Percentiles rank a stretch among this genome's conserved stretches.
phyloP scores from a whole-genome alignment of 2,113 vertebrate genomes.

The Lathamus discolor region DNA sequence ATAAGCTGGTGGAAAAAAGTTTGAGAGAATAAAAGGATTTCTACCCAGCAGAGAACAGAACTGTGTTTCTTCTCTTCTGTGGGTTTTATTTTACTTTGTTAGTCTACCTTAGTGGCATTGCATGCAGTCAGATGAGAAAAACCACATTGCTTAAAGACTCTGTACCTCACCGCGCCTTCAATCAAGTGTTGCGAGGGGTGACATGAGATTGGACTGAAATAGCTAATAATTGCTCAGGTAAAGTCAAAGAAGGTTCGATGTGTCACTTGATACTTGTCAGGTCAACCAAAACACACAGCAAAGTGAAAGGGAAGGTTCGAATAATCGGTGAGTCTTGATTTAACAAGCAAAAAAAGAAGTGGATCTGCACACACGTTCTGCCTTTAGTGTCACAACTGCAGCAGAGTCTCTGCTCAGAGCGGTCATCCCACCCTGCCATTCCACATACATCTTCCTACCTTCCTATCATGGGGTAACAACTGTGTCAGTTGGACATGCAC shows the following conservation, averaged over 20 bases:
- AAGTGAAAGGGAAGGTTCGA: neutral
- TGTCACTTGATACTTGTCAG: neutral
- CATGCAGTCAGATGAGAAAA: neutral
- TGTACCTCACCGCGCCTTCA: neutral
- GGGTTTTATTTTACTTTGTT: neutral
- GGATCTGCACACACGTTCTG: fast-evolving
- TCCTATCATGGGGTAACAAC: fast-evolving
- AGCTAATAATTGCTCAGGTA: neutral
- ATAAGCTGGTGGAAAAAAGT: neutral
- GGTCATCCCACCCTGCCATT: neutral
- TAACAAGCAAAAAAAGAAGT: neutral
- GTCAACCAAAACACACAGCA: neutral
- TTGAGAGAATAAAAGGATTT: neutral
- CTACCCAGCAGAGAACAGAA: neutral
- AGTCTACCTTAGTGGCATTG: neutral
- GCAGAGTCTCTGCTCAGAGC: neutral
- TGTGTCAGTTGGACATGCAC: neutral
- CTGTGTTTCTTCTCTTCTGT: neutral
- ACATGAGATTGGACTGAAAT: neutral
- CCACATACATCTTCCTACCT: neutral
- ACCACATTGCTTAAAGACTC: neutral
- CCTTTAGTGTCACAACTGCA: neutral
- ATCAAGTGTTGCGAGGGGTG: fast-evolving
- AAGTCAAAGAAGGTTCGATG: neutral
- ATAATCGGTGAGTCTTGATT: neutral